Percentiles rank a stretch among this genome's conserved stretches.
These are phyloP conservation scores for Brienomyrus brachyistius DNA, from an alignment of 2,113 vertebrate genomes.

Conservation along the genomic window DNA sequence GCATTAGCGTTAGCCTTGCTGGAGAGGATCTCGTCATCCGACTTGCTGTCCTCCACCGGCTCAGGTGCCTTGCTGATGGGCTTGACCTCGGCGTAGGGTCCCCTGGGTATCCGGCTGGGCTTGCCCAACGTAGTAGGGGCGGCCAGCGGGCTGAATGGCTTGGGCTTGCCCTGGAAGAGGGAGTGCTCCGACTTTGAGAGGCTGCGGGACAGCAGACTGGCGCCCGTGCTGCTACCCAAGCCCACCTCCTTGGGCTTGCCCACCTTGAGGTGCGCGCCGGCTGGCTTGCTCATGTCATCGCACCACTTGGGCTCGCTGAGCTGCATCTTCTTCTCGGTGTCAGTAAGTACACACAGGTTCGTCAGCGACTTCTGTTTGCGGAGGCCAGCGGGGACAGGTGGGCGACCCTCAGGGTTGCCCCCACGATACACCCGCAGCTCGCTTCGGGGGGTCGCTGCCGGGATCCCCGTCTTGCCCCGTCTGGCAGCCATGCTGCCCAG, in stretches of 20 bases:
- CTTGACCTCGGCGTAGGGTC: conserved; percentile 89
- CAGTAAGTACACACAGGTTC: conserved; percentile 84
- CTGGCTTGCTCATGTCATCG: conserved; percentile 70
- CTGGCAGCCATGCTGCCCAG: conserved; percentile 67
- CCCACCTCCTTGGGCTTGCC: conserved; percentile 45
- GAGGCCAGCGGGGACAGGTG: conserved; percentile 61
- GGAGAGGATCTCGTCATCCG: conserved; percentile 68
- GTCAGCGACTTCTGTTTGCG: conserved; percentile 86
- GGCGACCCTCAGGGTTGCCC: conserved; percentile 60
- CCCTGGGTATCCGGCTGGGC: conserved; percentile 83
- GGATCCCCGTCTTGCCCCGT: conserved; percentile 61
- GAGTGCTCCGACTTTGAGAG: conserved; percentile 90
- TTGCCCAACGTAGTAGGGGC: conserved; percentile 61
- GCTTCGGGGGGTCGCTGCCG: conserved; percentile 49
- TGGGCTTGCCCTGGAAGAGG: conserved; percentile 75
- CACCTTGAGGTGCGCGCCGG: conserved; percentile 40
- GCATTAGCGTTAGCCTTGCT: conserved; percentile 64
- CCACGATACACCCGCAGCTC: conserved; percentile 83
- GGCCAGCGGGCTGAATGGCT: conserved; percentile 59
- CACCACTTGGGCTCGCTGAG: conserved; percentile 80
- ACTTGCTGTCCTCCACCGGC: conserved; percentile 56
- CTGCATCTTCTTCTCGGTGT: conserved; percentile 88
- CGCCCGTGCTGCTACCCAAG: conserved; percentile 39
- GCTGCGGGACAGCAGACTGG: conserved; percentile 66
- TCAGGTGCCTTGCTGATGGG: conserved; percentile 83